A percentile compares a stretch with the other conserved stretches of the same genome.
These are phyloP conservation scores for Gadopsis marmoratus DNA, from an alignment of 2,797 vertebrate species.

Conservation along the genomic window DNA sequence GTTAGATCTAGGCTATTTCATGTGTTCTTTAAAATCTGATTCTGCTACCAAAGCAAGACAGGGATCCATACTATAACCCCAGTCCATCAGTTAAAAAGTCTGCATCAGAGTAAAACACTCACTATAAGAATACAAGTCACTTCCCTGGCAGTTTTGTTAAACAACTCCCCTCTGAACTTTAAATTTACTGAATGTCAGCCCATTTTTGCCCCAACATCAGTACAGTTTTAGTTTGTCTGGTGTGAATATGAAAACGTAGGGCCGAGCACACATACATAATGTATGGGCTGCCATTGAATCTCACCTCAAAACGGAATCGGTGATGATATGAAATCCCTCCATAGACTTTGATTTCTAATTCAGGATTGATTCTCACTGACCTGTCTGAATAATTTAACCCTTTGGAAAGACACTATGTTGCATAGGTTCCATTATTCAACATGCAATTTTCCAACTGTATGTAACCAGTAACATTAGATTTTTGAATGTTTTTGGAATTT, in stretches of 20 bases:
- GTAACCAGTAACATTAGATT: background rate
- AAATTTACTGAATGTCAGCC: slow-evolving; percentile 64
- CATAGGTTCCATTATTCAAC: slow-evolving; percentile 45
- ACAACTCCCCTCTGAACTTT: slow-evolving; percentile 60
- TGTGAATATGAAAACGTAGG: slow-evolving; percentile 30
- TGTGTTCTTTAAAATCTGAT: slow-evolving; percentile 45
- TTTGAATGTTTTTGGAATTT: slow-evolving; percentile 3
- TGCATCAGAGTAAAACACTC: slow-evolving; percentile 60
- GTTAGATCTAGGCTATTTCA: slow-evolving; percentile 23
- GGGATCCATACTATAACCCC: slow-evolving; percentile 41
- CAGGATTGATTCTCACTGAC: slow-evolving; percentile 66
- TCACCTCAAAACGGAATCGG: slow-evolving; percentile 58
- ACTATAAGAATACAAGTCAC: slow-evolving; percentile 58
- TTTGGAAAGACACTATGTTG: slow-evolving; percentile 17
- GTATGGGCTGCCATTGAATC: slow-evolving; percentile 42
- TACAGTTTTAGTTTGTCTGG: slow-evolving; percentile 54
- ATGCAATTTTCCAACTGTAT: background rate
- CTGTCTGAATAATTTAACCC: slow-evolving; percentile 65
- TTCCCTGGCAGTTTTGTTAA: slow-evolving; percentile 68
- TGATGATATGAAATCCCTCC: slow-evolving; percentile 59
- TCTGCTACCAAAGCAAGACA: slow-evolving; percentile 27
- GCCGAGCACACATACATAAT: background rate
- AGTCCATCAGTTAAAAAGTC: slow-evolving; percentile 61
- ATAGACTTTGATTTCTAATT: slow-evolving; percentile 72
- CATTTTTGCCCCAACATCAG: slow-evolving; percentile 49